A percentile compares a stretch with the other conserved stretches of the same genome.
These are phyloP conservation scores for Agelas oroides DNA, from an alignment of 37 sponge, comb jelly and placozoan species.

Conservation along the genomic window DNA sequence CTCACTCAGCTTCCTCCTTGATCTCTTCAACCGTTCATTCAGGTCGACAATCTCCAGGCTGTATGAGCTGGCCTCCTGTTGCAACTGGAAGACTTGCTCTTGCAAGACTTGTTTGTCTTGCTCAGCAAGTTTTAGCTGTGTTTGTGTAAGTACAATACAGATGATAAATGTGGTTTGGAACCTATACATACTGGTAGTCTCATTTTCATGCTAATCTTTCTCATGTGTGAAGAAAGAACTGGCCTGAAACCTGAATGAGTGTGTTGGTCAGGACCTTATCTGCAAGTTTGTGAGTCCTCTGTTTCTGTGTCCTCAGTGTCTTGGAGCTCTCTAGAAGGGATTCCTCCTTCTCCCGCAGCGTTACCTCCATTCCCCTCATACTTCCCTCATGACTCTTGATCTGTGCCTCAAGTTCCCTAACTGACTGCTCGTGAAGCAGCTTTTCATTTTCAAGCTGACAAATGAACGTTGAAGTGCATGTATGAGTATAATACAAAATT, in stretches of 20 bases:
- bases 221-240: too few relatives aligned
- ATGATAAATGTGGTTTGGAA: background rate
- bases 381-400: slow-evolving; percentile 2
- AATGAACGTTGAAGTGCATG: too few relatives aligned
- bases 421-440: background rate
- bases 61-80: background rate
- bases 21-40: slow-evolving; percentile 25
- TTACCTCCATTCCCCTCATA: background rate
- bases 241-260: too few relatives aligned
- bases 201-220: too few relatives aligned
- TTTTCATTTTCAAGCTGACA: background rate
- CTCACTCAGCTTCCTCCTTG: slow-evolving; percentile 11
- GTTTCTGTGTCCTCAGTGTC: background rate
- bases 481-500: too few relatives aligned
- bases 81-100: background rate
- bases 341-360: slow-evolving; percentile 25
- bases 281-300: background rate
- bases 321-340: background rate
- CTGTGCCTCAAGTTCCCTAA: background rate
- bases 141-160: background rate
- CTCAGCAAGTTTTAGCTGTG: slow-evolving; percentile 10
- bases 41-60: slow-evolving; percentile 1
- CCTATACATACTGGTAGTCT: too few relatives aligned
- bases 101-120: slow-evolving; percentile 20
- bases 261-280: slow-evolving; percentile 9